phyloP scores from a whole-genome alignment of 1,140 invertebrate genomes.

The Nasonia vitripennis region DNA sequence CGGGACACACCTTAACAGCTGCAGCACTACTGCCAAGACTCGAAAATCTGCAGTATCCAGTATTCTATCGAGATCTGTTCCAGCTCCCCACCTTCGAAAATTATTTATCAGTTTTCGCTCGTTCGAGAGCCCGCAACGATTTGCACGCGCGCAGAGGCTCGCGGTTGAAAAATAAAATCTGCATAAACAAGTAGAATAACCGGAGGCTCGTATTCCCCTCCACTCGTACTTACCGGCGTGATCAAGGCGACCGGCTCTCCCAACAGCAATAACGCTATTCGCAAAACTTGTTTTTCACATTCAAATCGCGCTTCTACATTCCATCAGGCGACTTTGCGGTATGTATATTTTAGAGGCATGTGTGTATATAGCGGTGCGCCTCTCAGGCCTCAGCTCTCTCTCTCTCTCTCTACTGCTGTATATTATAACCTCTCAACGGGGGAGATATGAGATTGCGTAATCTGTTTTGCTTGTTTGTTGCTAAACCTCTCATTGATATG shows the following conservation, averaged over 20 bases:
- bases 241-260: background rate
- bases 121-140: background rate
- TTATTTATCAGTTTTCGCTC: slow-evolving; percentile 18
- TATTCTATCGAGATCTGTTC: too few relatives aligned
- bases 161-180: background rate
- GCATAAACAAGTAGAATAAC: background rate
- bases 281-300: slow-evolving; percentile 17
- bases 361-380: background rate
- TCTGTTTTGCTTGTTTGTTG: slow-evolving; percentile 2
- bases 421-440: slow-evolving; percentile 27
- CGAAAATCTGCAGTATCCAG: background rate
- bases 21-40: background rate
- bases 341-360: background rate
- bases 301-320: background rate
- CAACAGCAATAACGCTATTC: background rate
- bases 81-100: slow-evolving; percentile 3
- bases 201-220: background rate
- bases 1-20: background rate
- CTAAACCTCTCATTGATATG: background rate
- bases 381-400: background rate
- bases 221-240: background rate
- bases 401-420: too few relatives aligned
- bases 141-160: background rate
- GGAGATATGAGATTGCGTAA: slow-evolving; percentile 7
- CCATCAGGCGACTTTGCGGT: background rate